Base-by-base conservation (phyloP, 2,888 invertebrate genomes). In the Sesamia inferens region DNA sequence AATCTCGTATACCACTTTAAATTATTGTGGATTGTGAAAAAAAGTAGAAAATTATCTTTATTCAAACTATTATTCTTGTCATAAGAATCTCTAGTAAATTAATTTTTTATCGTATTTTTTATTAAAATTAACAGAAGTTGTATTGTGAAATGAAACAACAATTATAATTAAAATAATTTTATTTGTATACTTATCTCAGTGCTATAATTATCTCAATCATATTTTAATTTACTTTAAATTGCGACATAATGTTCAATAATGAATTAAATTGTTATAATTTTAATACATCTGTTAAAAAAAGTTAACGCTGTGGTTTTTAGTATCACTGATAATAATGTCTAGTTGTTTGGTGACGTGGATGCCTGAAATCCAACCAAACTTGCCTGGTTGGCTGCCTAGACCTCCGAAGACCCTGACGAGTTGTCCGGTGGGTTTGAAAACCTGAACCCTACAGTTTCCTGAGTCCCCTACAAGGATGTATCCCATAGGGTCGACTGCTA, bases 401-500 rank as follows among this genome's bases (percentile, higher is more conserved):
- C 96, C 95, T 0, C 98, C 98, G 87, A 98, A 97, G 31, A 97
- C 97, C 81, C 97, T 96, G 7, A 98, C 97, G 73, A 97, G 96
- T 71, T 97, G 96, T 7, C 98, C 98, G 74, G 97, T 97, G 0
- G 97, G 97, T 75, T 97, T 97, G 89, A 98, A 98, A 13, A 98
- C 97, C 91, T 98, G 98, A 0, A 98, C 96, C 8, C 98, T 95
- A 57, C 97, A 97, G 89, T 98, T 98, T 0, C 98, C 98, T 0
- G 97, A 97, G 90, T 98, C 98, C 0, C 98, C 98, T 0, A 98
- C 98, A 0, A 98, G 93, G 57, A 98, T 97, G 89, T 97, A 97
- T 0, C 98, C 98, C 90, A 97, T 94, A 0, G 97, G 97, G 89
- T 98, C 98, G 0, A 98, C 97, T 0, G 97, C 96, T 7, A 98